A percentile compares a stretch with the other conserved stretches of the same genome.
Conservation (phyloP, 2,797 vertebrate species). For the Perdix hodgsoniae region DNA sequence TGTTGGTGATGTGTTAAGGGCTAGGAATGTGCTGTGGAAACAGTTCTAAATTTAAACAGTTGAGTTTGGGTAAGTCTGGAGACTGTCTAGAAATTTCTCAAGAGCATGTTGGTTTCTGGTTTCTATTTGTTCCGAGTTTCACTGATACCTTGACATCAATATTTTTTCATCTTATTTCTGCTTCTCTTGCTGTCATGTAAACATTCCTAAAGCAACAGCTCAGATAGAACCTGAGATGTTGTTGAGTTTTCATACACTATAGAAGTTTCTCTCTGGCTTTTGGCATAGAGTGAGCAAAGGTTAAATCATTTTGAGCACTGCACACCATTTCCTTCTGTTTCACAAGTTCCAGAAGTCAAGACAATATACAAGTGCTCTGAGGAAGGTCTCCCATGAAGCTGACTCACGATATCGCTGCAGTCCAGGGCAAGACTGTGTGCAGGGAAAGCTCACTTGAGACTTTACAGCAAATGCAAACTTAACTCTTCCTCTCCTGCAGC, state of each 20-base stretch:
- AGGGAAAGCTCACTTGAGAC: background rate
- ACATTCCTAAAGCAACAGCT: background rate
- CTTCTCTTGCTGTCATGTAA: background rate
- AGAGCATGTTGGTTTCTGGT: conserved; percentile 18
- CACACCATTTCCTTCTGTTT: background rate
- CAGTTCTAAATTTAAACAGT: conserved; percentile 69
- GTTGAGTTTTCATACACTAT: background rate
- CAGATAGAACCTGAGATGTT: background rate
- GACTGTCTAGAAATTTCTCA: conserved; percentile 58
- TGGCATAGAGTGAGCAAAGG: background rate
- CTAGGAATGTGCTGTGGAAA: conserved; percentile 64
- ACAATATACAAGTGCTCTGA: background rate
- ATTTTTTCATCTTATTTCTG: background rate
- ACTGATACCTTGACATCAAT: background rate
- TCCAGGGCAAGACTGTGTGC: background rate
- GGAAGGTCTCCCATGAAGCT: background rate
- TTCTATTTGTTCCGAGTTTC: conserved; percentile 44
- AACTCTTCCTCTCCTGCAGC: background rate
- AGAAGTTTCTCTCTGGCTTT: background rate
- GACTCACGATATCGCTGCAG: conserved; percentile 14
- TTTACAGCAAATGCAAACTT: background rate
- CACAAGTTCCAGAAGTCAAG: background rate
- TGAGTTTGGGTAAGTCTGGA: conserved; percentile 55
- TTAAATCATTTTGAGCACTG: background rate
- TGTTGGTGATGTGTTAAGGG: conserved; percentile 54